phyloP scores from a whole-genome alignment of 1,140 invertebrate genomes.

The Coptotermes formosanus region DNA sequence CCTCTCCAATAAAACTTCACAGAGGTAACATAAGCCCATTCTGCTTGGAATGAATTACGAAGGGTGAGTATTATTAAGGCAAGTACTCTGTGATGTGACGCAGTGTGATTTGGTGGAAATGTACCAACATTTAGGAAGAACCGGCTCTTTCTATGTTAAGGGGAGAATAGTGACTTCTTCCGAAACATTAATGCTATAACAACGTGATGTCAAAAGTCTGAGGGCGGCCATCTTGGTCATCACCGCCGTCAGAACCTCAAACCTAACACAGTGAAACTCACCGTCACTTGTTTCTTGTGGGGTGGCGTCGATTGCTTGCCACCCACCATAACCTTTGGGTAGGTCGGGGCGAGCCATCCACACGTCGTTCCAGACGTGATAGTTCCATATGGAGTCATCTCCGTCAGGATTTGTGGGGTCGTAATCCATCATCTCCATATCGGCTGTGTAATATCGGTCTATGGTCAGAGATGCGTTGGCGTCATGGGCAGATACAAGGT shows the following conservation, averaged over 20 bases:
- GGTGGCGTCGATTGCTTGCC: conserved; percentile 73
- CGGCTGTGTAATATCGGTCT: conserved; percentile 66
- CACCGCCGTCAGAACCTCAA: background rate
- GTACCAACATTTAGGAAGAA: too few species aligned
- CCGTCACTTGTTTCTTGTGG: conserved; percentile 65
- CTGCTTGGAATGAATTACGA: background rate
- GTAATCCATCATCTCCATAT: conserved; percentile 57
- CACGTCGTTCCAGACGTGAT: conserved; percentile 78
- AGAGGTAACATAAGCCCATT: too few species aligned
- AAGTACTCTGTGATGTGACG: too few species aligned
- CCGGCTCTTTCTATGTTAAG: too few species aligned
- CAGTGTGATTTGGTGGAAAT: too few species aligned
- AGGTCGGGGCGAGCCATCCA: conserved; percentile 73
- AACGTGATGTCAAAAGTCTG: too few species aligned
- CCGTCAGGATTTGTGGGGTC: conserved; percentile 55
- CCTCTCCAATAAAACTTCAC: too few species aligned
- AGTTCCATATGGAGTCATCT: conserved; percentile 71
- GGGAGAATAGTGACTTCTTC: too few species aligned
- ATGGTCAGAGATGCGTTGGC: conserved; percentile 68
- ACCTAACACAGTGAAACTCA: conserved; percentile 33
- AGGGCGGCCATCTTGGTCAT: too few species aligned
- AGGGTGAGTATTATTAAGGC: too few species aligned
- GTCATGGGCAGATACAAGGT: conserved; percentile 72
- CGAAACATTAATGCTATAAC: too few species aligned
- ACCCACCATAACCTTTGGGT: conserved; percentile 66